Evolutionary conservation across 2,113 vertebrate genomes (phyloP).

Genomic region (Menura novaehollandiae): DNA sequence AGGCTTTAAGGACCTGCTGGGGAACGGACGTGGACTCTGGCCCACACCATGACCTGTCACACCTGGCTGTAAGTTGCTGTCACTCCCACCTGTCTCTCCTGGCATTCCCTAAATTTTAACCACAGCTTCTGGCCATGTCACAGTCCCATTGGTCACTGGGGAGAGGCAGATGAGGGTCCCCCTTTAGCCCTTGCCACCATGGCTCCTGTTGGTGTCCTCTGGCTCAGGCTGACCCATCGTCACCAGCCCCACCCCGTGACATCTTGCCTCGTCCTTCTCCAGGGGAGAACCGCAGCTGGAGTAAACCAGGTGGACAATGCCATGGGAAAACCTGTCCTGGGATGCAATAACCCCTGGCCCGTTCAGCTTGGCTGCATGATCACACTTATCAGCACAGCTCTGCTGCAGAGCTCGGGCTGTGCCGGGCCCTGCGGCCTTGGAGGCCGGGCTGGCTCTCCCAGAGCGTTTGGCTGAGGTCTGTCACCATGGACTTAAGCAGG

Average conservation of each 20-base stretch:
- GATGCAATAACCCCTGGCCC: neutral
- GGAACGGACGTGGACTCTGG: rapidly evolving
- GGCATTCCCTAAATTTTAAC: neutral
- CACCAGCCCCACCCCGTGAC: neutral
- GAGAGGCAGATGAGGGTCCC: neutral
- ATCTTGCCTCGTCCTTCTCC: neutral
- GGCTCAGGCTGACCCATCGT: neutral
- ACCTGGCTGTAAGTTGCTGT: neutral
- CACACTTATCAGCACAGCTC: rapidly evolving
- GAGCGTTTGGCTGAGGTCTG: neutral
- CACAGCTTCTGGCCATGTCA: rapidly evolving
- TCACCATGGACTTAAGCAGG: neutral
- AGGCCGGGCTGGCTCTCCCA: neutral
- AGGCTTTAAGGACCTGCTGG: neutral
- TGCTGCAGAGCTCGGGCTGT: neutral
- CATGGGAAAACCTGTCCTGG: neutral
- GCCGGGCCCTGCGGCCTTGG: rapidly evolving
- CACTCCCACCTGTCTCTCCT: neutral
- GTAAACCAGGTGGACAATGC: neutral
- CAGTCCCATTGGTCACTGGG: rapidly evolving
- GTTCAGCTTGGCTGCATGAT: neutral
- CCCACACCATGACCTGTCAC: neutral
- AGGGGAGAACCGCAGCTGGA: neutral
- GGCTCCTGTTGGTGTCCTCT: rapidly evolving
- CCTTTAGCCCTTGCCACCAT: rapidly evolving